These are phyloP conservation scores for Brachylomia viminalis DNA, from an alignment of 2,888 invertebrate genomes.

Conservation along the genomic window DNA sequence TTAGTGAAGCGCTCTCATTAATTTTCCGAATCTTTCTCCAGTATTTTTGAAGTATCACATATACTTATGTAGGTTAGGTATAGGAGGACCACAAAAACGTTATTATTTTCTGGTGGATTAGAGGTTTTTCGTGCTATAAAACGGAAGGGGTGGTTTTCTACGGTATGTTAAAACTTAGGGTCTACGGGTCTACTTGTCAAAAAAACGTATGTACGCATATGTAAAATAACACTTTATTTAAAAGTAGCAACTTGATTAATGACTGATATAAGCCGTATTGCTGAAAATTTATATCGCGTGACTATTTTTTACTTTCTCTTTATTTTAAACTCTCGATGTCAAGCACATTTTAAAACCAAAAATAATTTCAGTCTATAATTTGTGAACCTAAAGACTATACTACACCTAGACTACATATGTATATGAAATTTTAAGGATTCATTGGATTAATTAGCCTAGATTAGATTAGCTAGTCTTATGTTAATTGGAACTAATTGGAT, in stretches of 20 bases:
- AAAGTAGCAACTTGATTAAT: slow-evolving; percentile 19
- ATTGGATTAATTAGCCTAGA: slow-evolving; percentile 28
- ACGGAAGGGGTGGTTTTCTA: no score
- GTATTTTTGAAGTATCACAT: no score
- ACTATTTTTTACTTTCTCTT: slow-evolving; percentile 21
- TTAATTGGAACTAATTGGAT: slow-evolving; percentile 43
- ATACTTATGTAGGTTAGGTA: no score
- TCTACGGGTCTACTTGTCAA: no score
- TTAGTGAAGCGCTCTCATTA: no score
- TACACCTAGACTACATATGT: no score
- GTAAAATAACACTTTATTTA: background rate
- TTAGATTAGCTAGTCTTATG: slow-evolving; percentile 23
- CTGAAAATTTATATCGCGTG: slow-evolving; percentile 47
- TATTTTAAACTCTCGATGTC: slow-evolving; percentile 31
- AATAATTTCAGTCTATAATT: background rate
- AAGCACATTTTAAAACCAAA: background rate
- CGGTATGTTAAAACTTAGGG: no score
- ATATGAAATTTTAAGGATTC: no score
- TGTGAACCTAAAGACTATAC: background rate
- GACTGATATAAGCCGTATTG: background rate
- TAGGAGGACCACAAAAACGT: no score
- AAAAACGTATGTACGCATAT: background rate
- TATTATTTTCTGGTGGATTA: no score
- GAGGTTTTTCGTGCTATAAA: no score
- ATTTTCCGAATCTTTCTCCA: no score